phyloP scores from a whole-genome alignment of 2,113 vertebrate species.

The Cercopithecus mona region DNA sequence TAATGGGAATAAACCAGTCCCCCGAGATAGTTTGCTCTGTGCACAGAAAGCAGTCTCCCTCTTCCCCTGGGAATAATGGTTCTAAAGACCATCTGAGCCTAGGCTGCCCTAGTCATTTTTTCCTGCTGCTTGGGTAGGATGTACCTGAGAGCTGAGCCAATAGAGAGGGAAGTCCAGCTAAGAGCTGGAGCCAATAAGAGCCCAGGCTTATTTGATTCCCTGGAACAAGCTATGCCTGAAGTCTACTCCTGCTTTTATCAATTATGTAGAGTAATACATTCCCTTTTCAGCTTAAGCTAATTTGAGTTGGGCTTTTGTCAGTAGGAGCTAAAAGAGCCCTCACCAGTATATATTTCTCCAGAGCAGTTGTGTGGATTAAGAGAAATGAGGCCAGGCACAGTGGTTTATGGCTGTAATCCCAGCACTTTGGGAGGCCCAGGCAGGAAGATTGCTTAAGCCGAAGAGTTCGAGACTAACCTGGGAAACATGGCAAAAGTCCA shows the following conservation, averaged over 20 bases:
- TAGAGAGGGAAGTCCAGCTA: not conserved
- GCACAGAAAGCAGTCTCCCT: not conserved
- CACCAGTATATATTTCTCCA: not conserved
- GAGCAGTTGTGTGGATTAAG: not conserved
- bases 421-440: no score
- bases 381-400: not conserved
- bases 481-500: no score
- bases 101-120: not conserved
- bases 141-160: not conserved
- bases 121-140: not conserved
- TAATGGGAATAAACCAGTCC: not conserved
- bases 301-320: not conserved
- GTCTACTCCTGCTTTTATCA: constrained; percentile 13
- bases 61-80: not conserved
- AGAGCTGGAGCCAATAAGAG: not conserved
- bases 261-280: constrained; percentile 2
- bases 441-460: no score
- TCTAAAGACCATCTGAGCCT: not conserved
- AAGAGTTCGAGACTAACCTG: no score
- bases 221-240: not conserved
- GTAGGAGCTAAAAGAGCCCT: not conserved
- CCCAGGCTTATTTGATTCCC: not conserved
- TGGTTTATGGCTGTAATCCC: no score
- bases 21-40: not conserved
- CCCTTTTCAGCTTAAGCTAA: not conserved